phyloP scores from a whole-genome alignment of 1,140 invertebrate species.

The Bombus turneri region DNA sequence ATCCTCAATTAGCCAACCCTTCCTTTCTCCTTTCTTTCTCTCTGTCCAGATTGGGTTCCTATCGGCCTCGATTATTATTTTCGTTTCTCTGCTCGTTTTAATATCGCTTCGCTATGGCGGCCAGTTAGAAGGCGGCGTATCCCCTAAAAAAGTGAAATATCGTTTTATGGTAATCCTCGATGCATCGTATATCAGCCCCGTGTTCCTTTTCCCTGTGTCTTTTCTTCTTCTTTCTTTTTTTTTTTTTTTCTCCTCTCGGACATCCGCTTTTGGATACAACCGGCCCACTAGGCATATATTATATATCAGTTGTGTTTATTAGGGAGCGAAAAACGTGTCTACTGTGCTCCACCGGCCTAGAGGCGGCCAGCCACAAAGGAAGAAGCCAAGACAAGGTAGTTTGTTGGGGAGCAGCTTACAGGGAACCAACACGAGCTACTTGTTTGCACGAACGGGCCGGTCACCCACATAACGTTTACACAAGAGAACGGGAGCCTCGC shows the following conservation, averaged over 20 bases:
- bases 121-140: slow-evolving; percentile 9
- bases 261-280: slow-evolving; percentile 45
- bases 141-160: slow-evolving; percentile 52
- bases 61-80: slow-evolving; percentile 38
- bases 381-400: slow-evolving; percentile 63
- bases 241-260: slow-evolving; percentile 23
- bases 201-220: not conserved
- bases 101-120: not conserved
- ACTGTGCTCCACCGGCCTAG: slow-evolving; percentile 55
- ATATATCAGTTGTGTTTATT: slow-evolving; percentile 70
- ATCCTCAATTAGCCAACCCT: slow-evolving; percentile 33
- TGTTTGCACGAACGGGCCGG: slow-evolving; percentile 66
- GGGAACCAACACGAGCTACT: slow-evolving; percentile 68
- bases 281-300: slow-evolving; percentile 60
- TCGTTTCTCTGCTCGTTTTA: slow-evolving; percentile 30
- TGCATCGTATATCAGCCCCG: slow-evolving; percentile 49
- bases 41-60: no score
- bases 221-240: not conserved
- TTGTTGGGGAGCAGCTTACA: slow-evolving; percentile 67
- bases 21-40: no score
- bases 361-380: slow-evolving; percentile 65
- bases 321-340: slow-evolving; percentile 65
- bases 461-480: slow-evolving; percentile 60
- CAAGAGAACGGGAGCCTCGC: slow-evolving; percentile 10
- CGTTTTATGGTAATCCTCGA: slow-evolving; percentile 60